Evolutionary conservation across 2,113 vertebrate genomes (phyloP).

Genomic region (Elaphurus davidianus): DNA sequence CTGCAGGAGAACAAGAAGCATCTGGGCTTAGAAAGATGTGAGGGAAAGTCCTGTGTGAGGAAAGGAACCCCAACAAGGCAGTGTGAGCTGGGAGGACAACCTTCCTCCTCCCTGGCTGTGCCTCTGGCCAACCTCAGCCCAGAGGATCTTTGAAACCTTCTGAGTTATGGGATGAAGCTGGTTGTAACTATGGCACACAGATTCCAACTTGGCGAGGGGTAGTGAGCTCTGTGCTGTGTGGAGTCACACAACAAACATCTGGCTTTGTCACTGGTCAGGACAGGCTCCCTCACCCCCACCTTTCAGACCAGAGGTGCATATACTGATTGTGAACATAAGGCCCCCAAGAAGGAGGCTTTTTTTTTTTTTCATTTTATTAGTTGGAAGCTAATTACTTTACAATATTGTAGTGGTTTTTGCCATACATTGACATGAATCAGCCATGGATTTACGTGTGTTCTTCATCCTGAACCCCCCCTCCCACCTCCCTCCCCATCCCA

Average conservation of each 20-base stretch:
- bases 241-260: constrained; percentile 40
- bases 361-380: no score
- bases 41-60: background rate
- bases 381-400: no score
- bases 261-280: constrained; percentile 29
- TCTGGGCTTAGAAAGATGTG: background rate
- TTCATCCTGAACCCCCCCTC: no score
- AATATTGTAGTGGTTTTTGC: no score
- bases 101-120: background rate
- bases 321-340: constrained; percentile 38
- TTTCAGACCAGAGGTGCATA: background rate
- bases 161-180: background rate
- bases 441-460: no score
- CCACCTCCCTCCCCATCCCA: no score
- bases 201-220: background rate
- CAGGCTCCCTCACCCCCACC: background rate
- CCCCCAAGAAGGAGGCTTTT: background rate
- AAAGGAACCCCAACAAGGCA: background rate
- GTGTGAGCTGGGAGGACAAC: background rate
- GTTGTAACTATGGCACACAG: background rate
- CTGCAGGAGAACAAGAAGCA: background rate
- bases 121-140: background rate
- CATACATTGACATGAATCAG: no score
- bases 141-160: constrained; percentile 37
- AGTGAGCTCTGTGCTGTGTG: background rate